phyloP scores from a whole-genome alignment of 1,140 invertebrate genomes.

The Brachionus plicatilis region DNA sequence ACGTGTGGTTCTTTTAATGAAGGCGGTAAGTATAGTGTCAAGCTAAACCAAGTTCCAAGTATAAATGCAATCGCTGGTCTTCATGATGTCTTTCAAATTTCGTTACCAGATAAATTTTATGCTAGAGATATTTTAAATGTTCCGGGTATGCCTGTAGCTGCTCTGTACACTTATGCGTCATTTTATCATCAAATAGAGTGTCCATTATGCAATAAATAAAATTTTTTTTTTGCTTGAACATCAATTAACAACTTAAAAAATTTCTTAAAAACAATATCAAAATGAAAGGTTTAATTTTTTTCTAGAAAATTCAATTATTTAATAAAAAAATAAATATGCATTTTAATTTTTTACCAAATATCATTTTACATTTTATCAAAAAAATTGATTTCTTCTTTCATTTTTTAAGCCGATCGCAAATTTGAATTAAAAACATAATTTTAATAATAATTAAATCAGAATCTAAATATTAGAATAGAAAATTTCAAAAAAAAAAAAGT shows the following conservation, averaged over 20 bases:
- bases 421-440: not conserved
- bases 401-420: not conserved
- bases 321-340: not conserved
- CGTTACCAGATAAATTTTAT: not conserved
- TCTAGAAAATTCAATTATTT: not conserved
- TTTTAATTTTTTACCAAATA: not conserved
- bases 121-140: not conserved
- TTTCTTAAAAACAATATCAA: not conserved
- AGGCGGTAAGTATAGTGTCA: not conserved
- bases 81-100: not conserved
- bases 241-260: not conserved
- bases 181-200: not conserved
- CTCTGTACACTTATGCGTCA: not conserved
- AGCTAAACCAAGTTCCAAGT: not conserved
- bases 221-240: not conserved
- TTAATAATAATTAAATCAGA: not conserved
- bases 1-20: not conserved
- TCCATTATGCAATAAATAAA: not conserved
- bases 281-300: not conserved
- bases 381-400: not conserved
- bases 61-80: not conserved
- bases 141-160: not conserved
- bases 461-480: not conserved
- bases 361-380: not conserved
- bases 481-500: too few species aligned